Percentiles rank a stretch among this genome's conserved stretches.
phyloP scores from a whole-genome alignment of 2,797 vertebrate genomes.

The Dipus sagitta region DNA sequence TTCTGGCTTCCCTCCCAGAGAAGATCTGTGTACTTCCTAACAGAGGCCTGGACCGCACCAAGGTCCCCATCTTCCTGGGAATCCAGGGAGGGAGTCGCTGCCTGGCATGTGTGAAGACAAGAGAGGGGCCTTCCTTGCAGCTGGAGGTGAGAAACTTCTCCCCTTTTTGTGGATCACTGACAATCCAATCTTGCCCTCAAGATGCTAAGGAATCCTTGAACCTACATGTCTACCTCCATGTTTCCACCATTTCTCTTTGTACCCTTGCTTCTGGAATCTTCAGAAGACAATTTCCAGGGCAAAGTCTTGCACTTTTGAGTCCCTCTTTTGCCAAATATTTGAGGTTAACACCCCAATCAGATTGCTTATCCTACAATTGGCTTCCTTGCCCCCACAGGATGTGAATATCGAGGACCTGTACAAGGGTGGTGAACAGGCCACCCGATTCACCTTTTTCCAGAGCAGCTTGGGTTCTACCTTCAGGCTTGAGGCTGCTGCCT shows the following conservation, averaged over 20 bases:
- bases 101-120: constrained; percentile 76
- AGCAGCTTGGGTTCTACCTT: constrained; percentile 61
- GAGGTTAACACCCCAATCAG: not conserved
- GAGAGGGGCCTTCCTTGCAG: constrained; percentile 70
- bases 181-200: too few species aligned
- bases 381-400: constrained; percentile 60
- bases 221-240: accelerated
- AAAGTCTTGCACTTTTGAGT: not conserved
- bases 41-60: constrained; percentile 70
- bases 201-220: not conserved
- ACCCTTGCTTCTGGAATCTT: not conserved
- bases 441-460: constrained; percentile 81
- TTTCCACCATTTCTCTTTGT: not conserved
- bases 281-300: not conserved
- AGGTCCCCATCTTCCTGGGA: constrained; percentile 78
- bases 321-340: not conserved
- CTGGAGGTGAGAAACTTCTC: constrained; percentile 71
- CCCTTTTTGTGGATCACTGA: not conserved
- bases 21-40: constrained; percentile 80
- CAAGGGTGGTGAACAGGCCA: constrained; percentile 59
- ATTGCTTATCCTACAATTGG: not conserved
- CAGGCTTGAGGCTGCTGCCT: constrained; percentile 74
- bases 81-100: constrained; percentile 77
- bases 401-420: constrained; percentile 79
- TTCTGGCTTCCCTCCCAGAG: constrained; percentile 58